These are phyloP conservation scores for Ahaetulla prasina DNA, from an alignment of 2,113 vertebrate genomes.

Conservation along the genomic window DNA sequence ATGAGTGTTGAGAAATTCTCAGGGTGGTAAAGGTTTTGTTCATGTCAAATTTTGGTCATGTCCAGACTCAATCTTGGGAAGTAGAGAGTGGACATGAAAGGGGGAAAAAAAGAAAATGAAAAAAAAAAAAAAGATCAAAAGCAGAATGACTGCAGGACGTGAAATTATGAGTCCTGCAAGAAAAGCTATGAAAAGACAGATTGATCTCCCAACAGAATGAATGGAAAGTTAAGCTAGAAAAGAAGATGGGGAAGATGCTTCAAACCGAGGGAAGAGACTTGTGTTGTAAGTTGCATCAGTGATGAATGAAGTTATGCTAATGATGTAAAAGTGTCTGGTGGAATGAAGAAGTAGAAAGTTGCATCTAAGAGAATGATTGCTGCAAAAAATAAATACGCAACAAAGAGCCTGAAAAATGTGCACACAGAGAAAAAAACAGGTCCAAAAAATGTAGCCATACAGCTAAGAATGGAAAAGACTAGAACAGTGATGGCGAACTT, in stretches of 20 bases:
- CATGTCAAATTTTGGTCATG: background rate
- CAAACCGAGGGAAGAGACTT: background rate
- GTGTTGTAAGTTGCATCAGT: background rate
- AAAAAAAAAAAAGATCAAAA: background rate
- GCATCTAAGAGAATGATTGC: background rate
- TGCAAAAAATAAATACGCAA: background rate
- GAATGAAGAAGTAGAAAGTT: background rate
- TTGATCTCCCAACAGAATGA: background rate
- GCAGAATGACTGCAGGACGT: background rate
- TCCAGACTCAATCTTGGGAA: background rate
- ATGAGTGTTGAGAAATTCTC: background rate
- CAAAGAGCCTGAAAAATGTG: background rate
- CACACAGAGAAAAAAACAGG: background rate
- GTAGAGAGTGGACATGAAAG: background rate
- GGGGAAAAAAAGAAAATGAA: background rate
- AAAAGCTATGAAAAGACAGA: background rate
- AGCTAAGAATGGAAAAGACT: background rate
- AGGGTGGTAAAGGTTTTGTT: background rate
- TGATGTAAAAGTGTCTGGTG: background rate
- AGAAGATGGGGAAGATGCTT: background rate
- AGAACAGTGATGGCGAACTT: too few species aligned
- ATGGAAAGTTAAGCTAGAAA: background rate
- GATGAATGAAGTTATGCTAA: background rate
- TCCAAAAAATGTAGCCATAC: background rate
- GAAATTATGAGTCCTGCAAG: background rate